phyloP scores from a whole-genome alignment of 2,797 vertebrate species.

The Melopsittacus undulatus region DNA sequence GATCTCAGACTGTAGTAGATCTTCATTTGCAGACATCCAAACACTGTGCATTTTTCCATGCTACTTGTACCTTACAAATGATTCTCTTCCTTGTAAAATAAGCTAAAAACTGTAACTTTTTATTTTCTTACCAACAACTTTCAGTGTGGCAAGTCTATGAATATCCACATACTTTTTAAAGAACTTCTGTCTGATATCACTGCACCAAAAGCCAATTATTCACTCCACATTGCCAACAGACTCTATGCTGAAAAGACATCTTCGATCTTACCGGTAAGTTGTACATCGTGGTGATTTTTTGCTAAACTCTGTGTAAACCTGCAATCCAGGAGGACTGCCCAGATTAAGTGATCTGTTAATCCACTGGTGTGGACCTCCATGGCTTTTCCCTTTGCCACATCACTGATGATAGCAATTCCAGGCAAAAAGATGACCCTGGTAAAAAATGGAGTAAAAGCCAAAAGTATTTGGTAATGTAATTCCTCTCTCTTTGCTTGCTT shows the following conservation, averaged over 20 bases:
- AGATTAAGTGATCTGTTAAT: neutral
- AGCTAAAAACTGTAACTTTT: neutral
- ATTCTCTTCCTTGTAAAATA: neutral
- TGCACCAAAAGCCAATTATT: conserved; percentile 74
- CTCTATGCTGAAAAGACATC: conserved; percentile 84
- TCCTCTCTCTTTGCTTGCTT: accelerated
- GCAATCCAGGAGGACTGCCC: neutral
- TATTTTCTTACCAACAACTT: neutral
- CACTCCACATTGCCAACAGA: conserved; percentile 83
- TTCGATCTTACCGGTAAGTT: conserved; percentile 80
- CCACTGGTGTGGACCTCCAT: neutral
- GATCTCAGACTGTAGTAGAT: neutral
- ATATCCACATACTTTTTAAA: conserved; percentile 73
- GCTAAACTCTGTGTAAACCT: neutral
- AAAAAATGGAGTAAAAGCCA: neutral
- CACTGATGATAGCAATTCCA: neutral
- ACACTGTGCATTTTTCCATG: neutral
- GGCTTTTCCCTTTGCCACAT: neutral
- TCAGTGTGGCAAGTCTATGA: conserved; percentile 58
- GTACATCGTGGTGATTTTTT: neutral
- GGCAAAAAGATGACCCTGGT: neutral
- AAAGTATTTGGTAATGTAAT: neutral
- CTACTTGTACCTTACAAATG: neutral
- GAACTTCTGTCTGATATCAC: conserved; percentile 79
- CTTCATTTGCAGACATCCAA: neutral